Evolutionary conservation across 2,797 vertebrate genomes (phyloP), one percentile per base, ranked within the genome.

Genomic region (Microctenopoma steveboyesi): DNA sequence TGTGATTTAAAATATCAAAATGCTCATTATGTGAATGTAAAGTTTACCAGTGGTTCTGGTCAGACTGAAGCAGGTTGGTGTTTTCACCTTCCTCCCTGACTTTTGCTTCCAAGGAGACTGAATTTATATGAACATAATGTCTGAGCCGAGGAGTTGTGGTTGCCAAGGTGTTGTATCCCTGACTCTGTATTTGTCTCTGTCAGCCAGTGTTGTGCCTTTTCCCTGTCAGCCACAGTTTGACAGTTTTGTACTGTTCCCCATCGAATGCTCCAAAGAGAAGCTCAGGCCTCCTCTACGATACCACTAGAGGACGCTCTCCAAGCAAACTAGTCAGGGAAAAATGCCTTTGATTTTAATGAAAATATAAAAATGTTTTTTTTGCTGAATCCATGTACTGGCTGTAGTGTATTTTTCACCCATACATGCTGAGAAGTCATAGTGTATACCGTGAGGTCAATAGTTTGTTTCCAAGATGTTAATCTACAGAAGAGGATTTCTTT

Each of bases 1-100:
- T 83, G 76, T 89, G 54, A 89, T 88, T 82, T 82, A 51, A 88
- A 30, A 74, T 76, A 82, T 81, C 39, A 84, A 70, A 84, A 86
- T 82, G 69, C 58, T 79, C 76, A 75, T 88, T 80, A 87, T 82
- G 79, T 89, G 90, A 91, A 93, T 92, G 89, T 92, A 89, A 90
- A 67, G 64, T 84, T 91, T 85, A 72, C 69, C 62, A 69, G 78
- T 74, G 65, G 69, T 80, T 88, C 74, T 83, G 59, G 79, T 86
- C 74, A 76, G 79, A 65, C 69, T 59, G 62, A 76, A 78, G 65
- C 75, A 71, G 63, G 74, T 77, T 8, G 49, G 51, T 25, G 3
- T 55, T 74, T 72, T 73, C 51, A 45, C 55, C 46, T 25, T 61
- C 42, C 33, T 56, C 39, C 51, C 63, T 61, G 57, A 60, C 68